These are phyloP conservation scores for Apostichopus leukothele DNA, from an alignment of 53 echinoderm and acorn worm genomes.

Conservation along the genomic window DNA sequence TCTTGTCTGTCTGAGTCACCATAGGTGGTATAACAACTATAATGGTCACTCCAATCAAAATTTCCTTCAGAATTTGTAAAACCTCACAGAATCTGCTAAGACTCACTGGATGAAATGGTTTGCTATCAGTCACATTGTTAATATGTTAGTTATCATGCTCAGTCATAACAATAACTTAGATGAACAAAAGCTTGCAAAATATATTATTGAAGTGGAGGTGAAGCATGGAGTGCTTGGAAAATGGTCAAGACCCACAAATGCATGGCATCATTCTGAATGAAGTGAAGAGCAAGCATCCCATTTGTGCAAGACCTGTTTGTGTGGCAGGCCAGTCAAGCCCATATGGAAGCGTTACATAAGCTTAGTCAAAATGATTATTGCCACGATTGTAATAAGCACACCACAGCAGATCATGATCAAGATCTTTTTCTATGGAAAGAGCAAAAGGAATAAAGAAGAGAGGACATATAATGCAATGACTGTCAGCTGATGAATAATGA, in stretches of 20 bases:
- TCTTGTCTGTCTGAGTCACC: too few species aligned
- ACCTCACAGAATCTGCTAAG: too few species aligned
- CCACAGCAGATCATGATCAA: conserved; percentile 83
- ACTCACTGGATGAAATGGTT: not conserved
- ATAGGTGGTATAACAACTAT: too few species aligned
- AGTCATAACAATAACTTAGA: not conserved
- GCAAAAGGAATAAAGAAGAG: conserved; percentile 9
- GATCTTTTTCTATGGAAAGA: conserved; percentile 75
- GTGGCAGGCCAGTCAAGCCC: conserved; percentile 11
- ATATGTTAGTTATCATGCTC: conserved; percentile 9
- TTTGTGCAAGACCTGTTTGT: conserved; percentile 17
- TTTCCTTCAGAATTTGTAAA: too few species aligned
- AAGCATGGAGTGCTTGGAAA: not conserved
- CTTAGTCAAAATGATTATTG: conserved; percentile 64
- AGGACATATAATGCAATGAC: not conserved
- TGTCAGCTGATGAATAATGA: not conserved
- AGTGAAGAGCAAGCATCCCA: conserved; percentile 18
- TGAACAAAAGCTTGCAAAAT: not conserved
- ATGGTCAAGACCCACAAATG: conserved; percentile 15
- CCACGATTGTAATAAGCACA: conserved; percentile 65
- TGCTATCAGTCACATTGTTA: not conserved
- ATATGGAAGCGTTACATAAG: conserved; percentile 11
- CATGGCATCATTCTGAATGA: not conserved
- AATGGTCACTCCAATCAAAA: too few species aligned
- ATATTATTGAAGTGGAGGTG: not conserved